Base-by-base conservation (phyloP, 2,888 invertebrate species). In the Cephus pulcher region DNA sequence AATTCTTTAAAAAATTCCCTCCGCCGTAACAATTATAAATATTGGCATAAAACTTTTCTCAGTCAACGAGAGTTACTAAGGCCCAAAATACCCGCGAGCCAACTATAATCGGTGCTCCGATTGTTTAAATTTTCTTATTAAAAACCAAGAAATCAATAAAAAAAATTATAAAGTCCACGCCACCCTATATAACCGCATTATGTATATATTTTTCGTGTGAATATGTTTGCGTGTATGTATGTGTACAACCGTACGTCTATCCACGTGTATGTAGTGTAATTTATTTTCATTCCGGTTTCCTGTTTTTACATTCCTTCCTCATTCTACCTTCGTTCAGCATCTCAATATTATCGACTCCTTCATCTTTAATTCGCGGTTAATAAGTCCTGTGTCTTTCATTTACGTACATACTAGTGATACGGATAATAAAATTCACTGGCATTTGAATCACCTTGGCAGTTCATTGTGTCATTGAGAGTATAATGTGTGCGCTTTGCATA, bases 371-470 rank as follows among this genome's bases (percentile, higher is more conserved):
- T 23, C 23, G 15, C 56, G 56, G 9, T 56, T 23, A 56, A 56
- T 56, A 56, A 56, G 56, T 56, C 56, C 56, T 23, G 56, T 56
- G 56, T 56, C 56, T 56, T 56, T 56, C 56, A 56, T 56, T 56
- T 23, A 56, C 56, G 56, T 88, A 87, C 83, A 84, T 88, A 89
- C 90, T 91, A 91, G 88, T 90, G 90, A 90, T 91, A 90, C 88
- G 86, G 86, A 91, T 90, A 91, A 90, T 89, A 90, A 91, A 91
- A 91, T 91, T 91, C 91, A 89, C 91, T 90, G 91, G 91, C 91
- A 91, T 89, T 89, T 91, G 87, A 89, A 91, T 91, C 89, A 89
- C 89, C 89, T 89, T 91, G 91, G 91, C 91, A 91, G 91, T 91
- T 91, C 90, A 88, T 90, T 89, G 89, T 90, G 88, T 90, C 85